Evolutionary conservation across 2,888 invertebrate genomes (phyloP).

Genomic region (Latheticus oryzae): DNA sequence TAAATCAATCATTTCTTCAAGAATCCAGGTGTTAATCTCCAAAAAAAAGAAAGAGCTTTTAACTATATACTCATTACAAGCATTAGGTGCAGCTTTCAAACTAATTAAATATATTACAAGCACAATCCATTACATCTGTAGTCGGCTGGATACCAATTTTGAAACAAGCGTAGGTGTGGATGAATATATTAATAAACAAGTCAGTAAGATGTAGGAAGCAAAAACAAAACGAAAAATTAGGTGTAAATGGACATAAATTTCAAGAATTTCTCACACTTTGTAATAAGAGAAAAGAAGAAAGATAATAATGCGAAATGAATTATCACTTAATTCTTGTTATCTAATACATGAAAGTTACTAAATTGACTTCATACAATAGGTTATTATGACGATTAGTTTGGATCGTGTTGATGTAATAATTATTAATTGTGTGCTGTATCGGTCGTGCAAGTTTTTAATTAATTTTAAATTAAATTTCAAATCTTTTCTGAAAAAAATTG

Average conservation of each 20-base stretch:
- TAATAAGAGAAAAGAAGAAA: too few species aligned
- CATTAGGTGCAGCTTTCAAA: constrained; percentile 26
- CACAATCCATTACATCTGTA: constrained; percentile 24
- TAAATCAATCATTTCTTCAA: constrained; percentile 16
- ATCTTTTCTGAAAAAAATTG: too few species aligned
- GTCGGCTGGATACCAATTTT: constrained; percentile 7
- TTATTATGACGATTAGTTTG: constrained; percentile 5
- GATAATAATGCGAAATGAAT: too few species aligned
- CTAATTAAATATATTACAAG: constrained; percentile 32
- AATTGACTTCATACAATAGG: constrained; percentile 5
- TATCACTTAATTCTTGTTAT: constrained; percentile 8
- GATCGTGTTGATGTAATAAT: constrained; percentile 10
- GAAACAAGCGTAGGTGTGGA: constrained; percentile 22
- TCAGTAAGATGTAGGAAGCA: constrained; percentile 7
- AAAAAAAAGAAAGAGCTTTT: too few species aligned
- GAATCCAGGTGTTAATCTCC: too few species aligned
- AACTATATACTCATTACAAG: constrained; percentile 14
- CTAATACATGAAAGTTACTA: constrained; percentile 1
- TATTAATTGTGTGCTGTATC: too few species aligned
- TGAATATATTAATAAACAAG: constrained; percentile 24
- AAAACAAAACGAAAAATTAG: too few species aligned
- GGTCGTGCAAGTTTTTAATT: too few species aligned
- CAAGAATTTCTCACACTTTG: too few species aligned
- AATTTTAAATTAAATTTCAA: too few species aligned
- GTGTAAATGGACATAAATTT: too few species aligned